Evolutionary conservation across 2,797 vertebrate genomes (phyloP), one percentile per base, ranked within the genome.

Genomic region (Pitangus sulphuratus): DNA sequence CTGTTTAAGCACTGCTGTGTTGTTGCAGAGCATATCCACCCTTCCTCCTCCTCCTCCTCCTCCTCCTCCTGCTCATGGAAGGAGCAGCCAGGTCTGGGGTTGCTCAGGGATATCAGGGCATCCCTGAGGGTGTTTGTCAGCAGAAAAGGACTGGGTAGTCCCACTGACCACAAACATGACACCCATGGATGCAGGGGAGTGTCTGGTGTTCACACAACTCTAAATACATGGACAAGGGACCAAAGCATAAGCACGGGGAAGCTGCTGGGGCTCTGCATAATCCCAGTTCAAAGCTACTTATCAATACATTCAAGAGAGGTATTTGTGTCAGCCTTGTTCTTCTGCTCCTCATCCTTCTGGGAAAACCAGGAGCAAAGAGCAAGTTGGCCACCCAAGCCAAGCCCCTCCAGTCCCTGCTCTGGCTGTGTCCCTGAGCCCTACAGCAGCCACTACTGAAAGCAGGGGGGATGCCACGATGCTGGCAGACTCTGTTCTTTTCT

Each of bases 171-270:
- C 62, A 44, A 40, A 31, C 7, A 12, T 0, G 6, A 50, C 45
- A 31, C 14, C n/a, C 0, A 0, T 25, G 45, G 37, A 15, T 62
- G 31, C 3, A 2, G 22, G 22, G 17, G 19, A 48, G 28, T 25
- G 33, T n/a, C 42, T 33, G 42, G 5, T 54, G 51, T 24, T 82
- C 39, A 28, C 26, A n/a, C 8, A 22, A 2, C 53, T 4, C 0
- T 54, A 60, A 60, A 33, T 35, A 40, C 13, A 53, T 1, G 15
- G 61, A 48, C 15, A 5, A 47, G 68, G 80, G 51, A 37, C 62
- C 28, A 37, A 31, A 70, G 37, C 6, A 10, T 5, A n/a, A 42
- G 18, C n/a, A 28, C 15, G 12, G 30, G 15, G 57, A 71, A 91
- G 53, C 57, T 11, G 21, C 2, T 74, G 84, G 53, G 42, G 47